These are phyloP conservation scores for Platichthys stellatus DNA, from an alignment of 2,113 vertebrate genomes.

Conservation along the genomic window DNA sequence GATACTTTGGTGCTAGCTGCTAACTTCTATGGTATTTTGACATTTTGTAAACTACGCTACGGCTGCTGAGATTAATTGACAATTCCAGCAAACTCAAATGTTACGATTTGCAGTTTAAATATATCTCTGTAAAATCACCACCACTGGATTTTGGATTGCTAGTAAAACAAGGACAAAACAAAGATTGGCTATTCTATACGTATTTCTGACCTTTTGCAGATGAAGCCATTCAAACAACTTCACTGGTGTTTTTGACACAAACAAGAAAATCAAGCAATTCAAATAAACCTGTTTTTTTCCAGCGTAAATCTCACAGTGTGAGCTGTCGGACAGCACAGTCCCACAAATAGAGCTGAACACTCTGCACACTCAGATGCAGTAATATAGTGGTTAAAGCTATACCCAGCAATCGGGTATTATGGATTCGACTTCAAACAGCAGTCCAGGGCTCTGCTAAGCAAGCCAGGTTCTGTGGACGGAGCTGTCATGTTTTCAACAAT, in stretches of 20 bases:
- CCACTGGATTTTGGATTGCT: too few species aligned
- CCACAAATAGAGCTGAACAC: conserved; percentile 11
- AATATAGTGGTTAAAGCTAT: not conserved
- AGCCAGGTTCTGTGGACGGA: conserved; percentile 41
- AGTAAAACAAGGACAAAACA: too few species aligned
- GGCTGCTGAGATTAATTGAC: too few species aligned
- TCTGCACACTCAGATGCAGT: not conserved
- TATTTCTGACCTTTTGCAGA: not conserved
- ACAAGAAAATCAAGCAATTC: too few species aligned
- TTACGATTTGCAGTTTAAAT: not conserved
- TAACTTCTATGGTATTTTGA: too few species aligned
- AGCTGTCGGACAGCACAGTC: not conserved
- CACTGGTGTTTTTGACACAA: too few species aligned
- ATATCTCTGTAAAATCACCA: not conserved
- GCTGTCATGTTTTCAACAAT: conserved; percentile 68
- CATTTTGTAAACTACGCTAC: too few species aligned
- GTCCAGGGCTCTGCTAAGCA: conserved; percentile 41
- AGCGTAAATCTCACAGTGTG: not conserved
- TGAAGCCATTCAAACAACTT: too few species aligned
- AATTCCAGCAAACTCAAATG: not conserved
- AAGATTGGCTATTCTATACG: too few species aligned
- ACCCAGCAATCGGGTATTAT: conserved; percentile 1
- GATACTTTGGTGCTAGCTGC: too few species aligned
- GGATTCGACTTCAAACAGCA: conserved; percentile 18
- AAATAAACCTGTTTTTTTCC: too few species aligned